Conservation (phyloP, 2,797 vertebrate species). For the Rhyacichthys aspro region DNA sequence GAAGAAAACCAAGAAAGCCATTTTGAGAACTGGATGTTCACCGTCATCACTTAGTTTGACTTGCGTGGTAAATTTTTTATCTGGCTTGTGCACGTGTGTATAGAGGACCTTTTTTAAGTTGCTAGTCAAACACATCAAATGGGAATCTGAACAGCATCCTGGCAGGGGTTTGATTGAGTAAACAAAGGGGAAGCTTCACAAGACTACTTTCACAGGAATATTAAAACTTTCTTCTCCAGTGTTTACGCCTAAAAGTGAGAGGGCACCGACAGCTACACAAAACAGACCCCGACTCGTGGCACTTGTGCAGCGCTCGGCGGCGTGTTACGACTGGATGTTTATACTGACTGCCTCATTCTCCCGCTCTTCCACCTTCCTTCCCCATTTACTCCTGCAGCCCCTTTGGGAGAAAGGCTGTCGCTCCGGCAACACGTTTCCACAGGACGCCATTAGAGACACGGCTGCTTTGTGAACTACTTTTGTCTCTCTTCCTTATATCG, state of each 20-base stretch:
- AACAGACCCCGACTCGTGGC: slow-evolving; percentile 20
- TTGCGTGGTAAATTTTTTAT: slow-evolving; percentile 1
- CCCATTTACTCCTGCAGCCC: slow-evolving; percentile 60
- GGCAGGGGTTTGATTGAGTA: slow-evolving; percentile 15
- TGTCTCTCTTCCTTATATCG: slow-evolving; percentile 69
- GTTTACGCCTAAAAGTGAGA: slow-evolving; percentile 18
- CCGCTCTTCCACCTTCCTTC: slow-evolving; percentile 45
- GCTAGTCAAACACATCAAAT: slow-evolving; percentile 8
- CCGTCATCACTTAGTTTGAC: slow-evolving; percentile 8
- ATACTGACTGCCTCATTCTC: slow-evolving; percentile 55
- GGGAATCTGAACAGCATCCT: neutral
- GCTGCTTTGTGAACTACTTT: slow-evolving; percentile 70
- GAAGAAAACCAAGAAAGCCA: slow-evolving; percentile 19
- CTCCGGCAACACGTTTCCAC: slow-evolving; percentile 62
- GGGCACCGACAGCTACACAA: slow-evolving; percentile 19
- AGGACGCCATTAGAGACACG: slow-evolving; percentile 67
- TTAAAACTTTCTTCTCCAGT: slow-evolving; percentile 20
- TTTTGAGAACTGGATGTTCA: slow-evolving; percentile 12
- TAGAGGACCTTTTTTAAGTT: neutral
- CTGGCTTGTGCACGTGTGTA: neutral
- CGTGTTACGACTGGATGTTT: slow-evolving; percentile 58
- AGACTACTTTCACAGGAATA: slow-evolving; percentile 15
- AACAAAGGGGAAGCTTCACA: slow-evolving; percentile 27
- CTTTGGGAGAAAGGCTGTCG: slow-evolving; percentile 52
- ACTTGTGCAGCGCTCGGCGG: slow-evolving; percentile 32